Conservation (phyloP, 2,113 vertebrate species). For the Cyprinodon variegatus region DNA sequence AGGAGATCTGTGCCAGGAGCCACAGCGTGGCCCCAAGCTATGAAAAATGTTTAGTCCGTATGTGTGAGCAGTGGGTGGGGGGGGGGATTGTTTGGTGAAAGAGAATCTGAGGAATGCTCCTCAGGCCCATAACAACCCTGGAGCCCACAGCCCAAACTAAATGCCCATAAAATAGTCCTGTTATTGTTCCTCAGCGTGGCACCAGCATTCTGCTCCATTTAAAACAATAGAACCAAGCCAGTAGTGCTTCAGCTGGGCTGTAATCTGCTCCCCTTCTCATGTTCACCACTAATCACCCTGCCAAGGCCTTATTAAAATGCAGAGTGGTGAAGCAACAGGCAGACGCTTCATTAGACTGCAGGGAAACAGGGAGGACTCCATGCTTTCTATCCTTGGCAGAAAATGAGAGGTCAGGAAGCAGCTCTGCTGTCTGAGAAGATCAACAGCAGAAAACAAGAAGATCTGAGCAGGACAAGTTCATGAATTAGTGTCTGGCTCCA, state of each 20-base stretch:
- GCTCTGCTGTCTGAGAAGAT: constrained; percentile 47
- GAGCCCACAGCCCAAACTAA: constrained; percentile 53
- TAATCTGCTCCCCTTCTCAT: constrained; percentile 14
- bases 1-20: constrained; percentile 70
- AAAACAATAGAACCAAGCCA: constrained; percentile 43
- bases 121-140: constrained; percentile 58
- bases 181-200: constrained; percentile 33
- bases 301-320: constrained; percentile 14
- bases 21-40: constrained; percentile 58
- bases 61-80: constrained; percentile 34
- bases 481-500: constrained; percentile 26
- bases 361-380: too few relatives aligned
- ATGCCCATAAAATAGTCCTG: constrained; percentile 52
- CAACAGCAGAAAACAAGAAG: constrained; percentile 39
- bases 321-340: background rate
- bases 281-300: background rate
- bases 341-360: background rate
- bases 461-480: background rate
- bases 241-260: background rate
- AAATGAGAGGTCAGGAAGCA: constrained; percentile 9
- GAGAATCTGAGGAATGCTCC: constrained; percentile 79
- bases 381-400: background rate
- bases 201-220: constrained; percentile 16
- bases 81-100: constrained; percentile 48
- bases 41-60: constrained; percentile 64